Conservation (phyloP, 2,113 vertebrate species). For the Chionomys nivalis region DNA sequence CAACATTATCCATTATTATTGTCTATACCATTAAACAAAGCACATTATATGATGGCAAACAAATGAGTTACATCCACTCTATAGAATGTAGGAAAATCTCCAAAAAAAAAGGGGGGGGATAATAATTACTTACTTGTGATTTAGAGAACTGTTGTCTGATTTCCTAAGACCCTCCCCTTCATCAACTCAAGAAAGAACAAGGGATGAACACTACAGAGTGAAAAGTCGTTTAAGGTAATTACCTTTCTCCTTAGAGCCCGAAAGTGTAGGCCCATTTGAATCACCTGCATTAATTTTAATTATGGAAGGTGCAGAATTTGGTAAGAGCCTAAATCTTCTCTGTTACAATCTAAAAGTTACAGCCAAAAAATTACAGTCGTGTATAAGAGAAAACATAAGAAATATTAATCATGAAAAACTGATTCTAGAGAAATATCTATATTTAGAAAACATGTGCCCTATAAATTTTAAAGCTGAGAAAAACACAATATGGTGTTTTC, state of each 20-base stretch:
- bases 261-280: not conserved
- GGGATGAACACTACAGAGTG: not conserved
- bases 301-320: slow-evolving; percentile 33
- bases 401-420: not conserved
- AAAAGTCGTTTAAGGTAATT: not conserved
- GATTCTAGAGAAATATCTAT: slow-evolving; percentile 22
- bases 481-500: slow-evolving; percentile 25
- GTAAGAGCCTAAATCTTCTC: not conserved
- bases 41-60: not conserved
- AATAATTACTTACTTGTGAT: not conserved
- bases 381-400: not conserved
- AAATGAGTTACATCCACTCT: not conserved
- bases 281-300: not conserved
- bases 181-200: not conserved
- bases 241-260: not conserved
- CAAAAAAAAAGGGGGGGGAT: not conserved
- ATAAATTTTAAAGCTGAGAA: slow-evolving; percentile 43
- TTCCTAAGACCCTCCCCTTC: not conserved
- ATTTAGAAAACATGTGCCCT: slow-evolving; percentile 35
- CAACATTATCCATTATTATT: not conserved
- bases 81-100: not conserved
- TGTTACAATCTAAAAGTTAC: not conserved
- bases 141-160: not conserved
- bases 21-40: slow-evolving; percentile 28
- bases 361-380: not conserved